Evolutionary conservation across 2,797 vertebrate genomes (phyloP).

Genomic region (Notamacropus eugenii): DNA sequence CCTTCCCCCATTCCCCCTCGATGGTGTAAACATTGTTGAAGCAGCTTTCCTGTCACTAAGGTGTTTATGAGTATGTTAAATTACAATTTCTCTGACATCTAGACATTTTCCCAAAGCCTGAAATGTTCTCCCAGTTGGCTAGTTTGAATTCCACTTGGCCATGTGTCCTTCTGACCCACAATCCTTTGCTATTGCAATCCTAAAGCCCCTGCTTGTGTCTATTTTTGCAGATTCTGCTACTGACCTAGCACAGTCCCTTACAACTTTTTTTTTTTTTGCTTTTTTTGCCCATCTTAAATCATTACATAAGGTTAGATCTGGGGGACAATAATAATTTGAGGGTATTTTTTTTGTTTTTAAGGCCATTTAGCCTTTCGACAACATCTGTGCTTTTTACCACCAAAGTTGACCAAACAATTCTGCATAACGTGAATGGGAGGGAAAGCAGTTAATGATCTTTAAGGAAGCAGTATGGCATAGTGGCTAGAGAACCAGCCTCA

Average conservation of each 20-base stretch:
- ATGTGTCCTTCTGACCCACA: constrained; percentile 33
- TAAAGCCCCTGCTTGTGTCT: constrained; percentile 7
- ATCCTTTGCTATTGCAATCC: constrained; percentile 57
- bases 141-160: constrained; percentile 62
- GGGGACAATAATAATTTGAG: neutral
- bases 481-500: neutral
- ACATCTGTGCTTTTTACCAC: neutral
- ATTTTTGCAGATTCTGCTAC: neutral
- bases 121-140: constrained; percentile 59
- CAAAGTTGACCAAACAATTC: neutral
- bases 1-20: constrained; percentile 9
- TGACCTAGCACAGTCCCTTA: neutral
- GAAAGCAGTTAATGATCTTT: neutral
- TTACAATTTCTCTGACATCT: constrained; percentile 64
- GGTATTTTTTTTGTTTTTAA: neutral
- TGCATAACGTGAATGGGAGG: neutral
- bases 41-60: constrained; percentile 74
- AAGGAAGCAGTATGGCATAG: neutral
- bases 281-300: constrained; percentile 24
- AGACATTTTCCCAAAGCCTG: constrained; percentile 69
- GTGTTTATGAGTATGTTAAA: constrained; percentile 62
- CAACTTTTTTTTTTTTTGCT: neutral
- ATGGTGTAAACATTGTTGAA: constrained; percentile 58
- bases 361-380: neutral
- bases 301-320: neutral